Percentiles rank a stretch among this genome's conserved stretches.
These are phyloP conservation scores for Chamaea fasciata DNA, from an alignment of 2,113 vertebrate genomes.

Conservation along the genomic window DNA sequence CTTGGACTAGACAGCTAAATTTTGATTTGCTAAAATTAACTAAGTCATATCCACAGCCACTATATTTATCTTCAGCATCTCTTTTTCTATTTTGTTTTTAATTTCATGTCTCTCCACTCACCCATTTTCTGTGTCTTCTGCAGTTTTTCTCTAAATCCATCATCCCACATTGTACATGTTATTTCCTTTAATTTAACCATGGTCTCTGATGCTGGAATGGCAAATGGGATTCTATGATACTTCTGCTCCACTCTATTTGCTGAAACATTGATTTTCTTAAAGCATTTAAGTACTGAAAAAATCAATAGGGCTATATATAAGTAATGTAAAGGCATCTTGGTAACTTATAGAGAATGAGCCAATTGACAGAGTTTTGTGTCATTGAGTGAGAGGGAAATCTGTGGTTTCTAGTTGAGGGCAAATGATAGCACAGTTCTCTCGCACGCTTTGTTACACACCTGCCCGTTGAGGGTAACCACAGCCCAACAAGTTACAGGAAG, in stretches of 20 bases:
- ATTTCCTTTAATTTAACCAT: background rate
- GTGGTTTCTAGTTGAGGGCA: background rate
- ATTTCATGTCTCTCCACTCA: background rate
- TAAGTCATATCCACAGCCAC: background rate
- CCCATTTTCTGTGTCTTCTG: background rate
- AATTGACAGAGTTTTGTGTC: background rate
- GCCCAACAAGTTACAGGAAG: background rate
- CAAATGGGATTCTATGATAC: background rate
- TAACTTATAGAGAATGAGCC: background rate
- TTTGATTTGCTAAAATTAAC: background rate
- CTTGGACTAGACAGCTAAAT: background rate
- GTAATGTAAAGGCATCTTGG: background rate
- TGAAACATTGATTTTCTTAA: slow-evolving; percentile 28
- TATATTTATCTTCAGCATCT: background rate
- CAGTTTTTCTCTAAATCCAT: background rate
- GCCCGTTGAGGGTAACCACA: background rate
- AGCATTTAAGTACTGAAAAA: background rate
- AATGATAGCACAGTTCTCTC: background rate
- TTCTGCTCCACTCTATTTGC: background rate
- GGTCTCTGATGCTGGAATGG: background rate
- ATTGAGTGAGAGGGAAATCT: background rate
- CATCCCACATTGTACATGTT: background rate
- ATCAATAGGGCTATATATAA: background rate
- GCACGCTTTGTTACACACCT: background rate
- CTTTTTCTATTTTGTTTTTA: background rate